phyloP scores from a whole-genome alignment of 2,797 vertebrate genomes.

The Lemur catta region DNA sequence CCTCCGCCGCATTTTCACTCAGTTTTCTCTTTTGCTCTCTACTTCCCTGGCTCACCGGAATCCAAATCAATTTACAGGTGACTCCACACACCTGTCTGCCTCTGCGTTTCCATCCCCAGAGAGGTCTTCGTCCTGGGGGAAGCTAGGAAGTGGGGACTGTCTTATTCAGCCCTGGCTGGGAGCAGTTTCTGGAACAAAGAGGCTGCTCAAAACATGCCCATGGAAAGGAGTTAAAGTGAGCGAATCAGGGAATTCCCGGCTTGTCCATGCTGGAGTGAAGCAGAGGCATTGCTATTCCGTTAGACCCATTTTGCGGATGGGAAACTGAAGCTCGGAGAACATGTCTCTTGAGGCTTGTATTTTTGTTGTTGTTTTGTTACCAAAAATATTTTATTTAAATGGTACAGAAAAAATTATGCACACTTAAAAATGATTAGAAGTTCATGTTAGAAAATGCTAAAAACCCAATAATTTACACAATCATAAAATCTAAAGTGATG shows the following conservation, averaged over 20 bases:
- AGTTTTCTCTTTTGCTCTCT: too few species aligned
- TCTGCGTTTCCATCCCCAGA: background rate
- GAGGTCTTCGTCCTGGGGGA: background rate
- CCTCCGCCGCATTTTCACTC: background rate
- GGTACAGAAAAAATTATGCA: constrained; percentile 41
- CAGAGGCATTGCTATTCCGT: fast-evolving
- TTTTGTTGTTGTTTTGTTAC: background rate
- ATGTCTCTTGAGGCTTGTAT: background rate
- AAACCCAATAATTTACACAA: background rate
- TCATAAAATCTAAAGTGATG: background rate
- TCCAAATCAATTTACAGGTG: background rate
- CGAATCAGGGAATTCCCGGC: background rate
- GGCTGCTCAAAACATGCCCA: background rate
- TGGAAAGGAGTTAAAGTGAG: background rate
- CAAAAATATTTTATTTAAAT: constrained; percentile 72
- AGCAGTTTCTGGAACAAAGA: background rate
- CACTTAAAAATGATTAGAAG: constrained; percentile 9
- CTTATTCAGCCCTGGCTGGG: background rate
- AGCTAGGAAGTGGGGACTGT: too few species aligned
- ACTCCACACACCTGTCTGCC: background rate
- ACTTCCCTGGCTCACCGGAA: background rate
- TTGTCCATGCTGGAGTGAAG: background rate
- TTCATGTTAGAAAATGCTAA: background rate
- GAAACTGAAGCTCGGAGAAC: background rate
- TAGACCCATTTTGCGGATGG: background rate